Percentiles rank a stretch among this genome's conserved stretches.
Conservation (phyloP, 92 coral and sea anemone genomes). For the Micromussa lordhowensis region DNA sequence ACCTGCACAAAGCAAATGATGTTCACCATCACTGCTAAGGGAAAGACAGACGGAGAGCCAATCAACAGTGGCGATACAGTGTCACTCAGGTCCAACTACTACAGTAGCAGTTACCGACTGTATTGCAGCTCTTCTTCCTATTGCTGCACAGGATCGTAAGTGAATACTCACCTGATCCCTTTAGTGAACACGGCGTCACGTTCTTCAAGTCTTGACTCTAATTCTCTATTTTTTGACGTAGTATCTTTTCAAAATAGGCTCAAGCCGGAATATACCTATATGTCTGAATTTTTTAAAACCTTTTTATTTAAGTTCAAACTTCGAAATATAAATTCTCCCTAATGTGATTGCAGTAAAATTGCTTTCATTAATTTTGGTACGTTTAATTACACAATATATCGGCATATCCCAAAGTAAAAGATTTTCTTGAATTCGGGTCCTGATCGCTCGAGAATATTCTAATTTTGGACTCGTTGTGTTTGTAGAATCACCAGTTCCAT, state of each 20-base stretch:
- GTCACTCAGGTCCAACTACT: conserved; percentile 17
- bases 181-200: too few relatives aligned
- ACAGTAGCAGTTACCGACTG: conserved; percentile 39
- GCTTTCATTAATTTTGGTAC: too few relatives aligned
- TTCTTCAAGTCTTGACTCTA: too few relatives aligned
- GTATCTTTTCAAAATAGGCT: too few relatives aligned
- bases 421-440: not conserved
- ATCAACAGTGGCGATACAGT: conserved; percentile 74
- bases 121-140: conserved; percentile 18
- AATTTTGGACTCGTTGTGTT: not conserved
- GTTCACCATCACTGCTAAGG: conserved; percentile 67
- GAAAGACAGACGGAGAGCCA: conserved; percentile 68
- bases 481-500: not conserved
- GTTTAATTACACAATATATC: too few relatives aligned
- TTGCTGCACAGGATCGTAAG: not conserved
- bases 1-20: conserved; percentile 28
- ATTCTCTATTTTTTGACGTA: too few relatives aligned
- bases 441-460: not conserved
- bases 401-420: not conserved
- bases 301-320: not conserved
- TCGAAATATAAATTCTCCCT: not conserved
- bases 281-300: not conserved
- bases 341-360: too few relatives aligned
- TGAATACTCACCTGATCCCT: not conserved
- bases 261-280: not conserved